phyloP scores from a whole-genome alignment of 2,888 invertebrate species.

The Drosophila histrio region DNA sequence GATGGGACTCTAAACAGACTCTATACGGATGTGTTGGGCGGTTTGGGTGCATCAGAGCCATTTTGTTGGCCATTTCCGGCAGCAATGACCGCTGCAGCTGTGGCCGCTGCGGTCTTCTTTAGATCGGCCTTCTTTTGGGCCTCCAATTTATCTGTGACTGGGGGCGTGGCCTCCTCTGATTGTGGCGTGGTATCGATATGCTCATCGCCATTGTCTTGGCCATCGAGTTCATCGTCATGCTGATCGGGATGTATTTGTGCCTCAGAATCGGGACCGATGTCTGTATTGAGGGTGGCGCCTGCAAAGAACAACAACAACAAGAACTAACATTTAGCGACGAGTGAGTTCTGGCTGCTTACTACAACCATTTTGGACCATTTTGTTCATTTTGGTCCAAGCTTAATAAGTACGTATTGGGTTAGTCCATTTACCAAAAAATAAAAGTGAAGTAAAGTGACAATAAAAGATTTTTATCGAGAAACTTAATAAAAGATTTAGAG shows the following conservation, averaged over 20 bases:
- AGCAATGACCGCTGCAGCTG: constrained; percentile 72
- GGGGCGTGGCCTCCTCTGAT: constrained; percentile 83
- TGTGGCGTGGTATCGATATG: constrained; percentile 84
- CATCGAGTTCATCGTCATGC: constrained; percentile 85
- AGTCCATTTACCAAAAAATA: constrained; percentile 66
- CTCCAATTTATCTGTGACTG: constrained; percentile 83
- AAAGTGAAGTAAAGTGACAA: neutral
- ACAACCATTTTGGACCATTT: constrained; percentile 34
- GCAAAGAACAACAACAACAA: constrained; percentile 87
- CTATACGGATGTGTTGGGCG: constrained; percentile 84
- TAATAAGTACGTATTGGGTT: constrained; percentile 46
- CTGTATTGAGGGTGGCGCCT: constrained; percentile 87
- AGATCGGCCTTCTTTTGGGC: constrained; percentile 83
- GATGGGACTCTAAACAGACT: neutral
- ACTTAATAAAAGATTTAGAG: neutral
- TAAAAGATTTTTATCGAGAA: constrained; percentile 5
- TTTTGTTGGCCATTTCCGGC: constrained; percentile 68
- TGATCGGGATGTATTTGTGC: constrained; percentile 87
- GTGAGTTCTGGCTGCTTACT: constrained; percentile 44
- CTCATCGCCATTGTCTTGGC: constrained; percentile 83
- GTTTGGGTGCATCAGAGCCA: constrained; percentile 80
- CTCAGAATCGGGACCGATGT: constrained; percentile 86
- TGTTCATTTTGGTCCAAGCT: constrained; percentile 16
- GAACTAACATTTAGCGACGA: constrained; percentile 84
- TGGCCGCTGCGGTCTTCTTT: constrained; percentile 77